Conservation (phyloP, 2,888 invertebrate genomes). For the Unio delphinus region DNA sequence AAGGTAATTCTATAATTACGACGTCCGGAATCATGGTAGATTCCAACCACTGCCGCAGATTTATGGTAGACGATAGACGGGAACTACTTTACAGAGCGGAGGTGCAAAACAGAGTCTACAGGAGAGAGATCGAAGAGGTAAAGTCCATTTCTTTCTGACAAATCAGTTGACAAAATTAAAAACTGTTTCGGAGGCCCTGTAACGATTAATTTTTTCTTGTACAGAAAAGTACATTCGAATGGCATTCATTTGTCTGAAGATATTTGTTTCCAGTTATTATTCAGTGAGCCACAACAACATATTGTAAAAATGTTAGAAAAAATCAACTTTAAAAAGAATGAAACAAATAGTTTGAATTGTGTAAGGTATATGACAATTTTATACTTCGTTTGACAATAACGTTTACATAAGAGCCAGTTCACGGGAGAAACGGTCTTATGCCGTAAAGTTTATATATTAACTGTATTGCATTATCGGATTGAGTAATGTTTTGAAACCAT, state of each 20-base stretch:
- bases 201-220: not conserved
- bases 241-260: not conserved
- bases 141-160: not conserved
- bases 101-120: constrained; percentile 91
- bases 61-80: constrained; percentile 85
- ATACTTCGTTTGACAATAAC: no score
- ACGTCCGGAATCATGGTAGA: constrained; percentile 91
- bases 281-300: no score
- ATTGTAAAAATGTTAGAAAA: no score
- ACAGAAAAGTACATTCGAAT: not conserved
- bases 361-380: no score
- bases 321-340: no score
- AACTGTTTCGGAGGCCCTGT: not conserved
- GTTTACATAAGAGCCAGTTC: no score
- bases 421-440: no score
- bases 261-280: not conserved
- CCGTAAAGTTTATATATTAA: no score
- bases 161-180: not conserved
- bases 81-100: constrained; percentile 90
- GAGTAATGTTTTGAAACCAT: no score
- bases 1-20: constrained; percentile 84
- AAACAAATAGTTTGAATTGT: no score
- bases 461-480: no score
- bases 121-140: constrained; percentile 79
- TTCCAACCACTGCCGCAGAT: constrained; percentile 87